Percentiles rank a stretch among this genome's conserved stretches.
phyloP scores from a whole-genome alignment of 1,140 invertebrate species.

The Drosophila kurseongensis region DNA sequence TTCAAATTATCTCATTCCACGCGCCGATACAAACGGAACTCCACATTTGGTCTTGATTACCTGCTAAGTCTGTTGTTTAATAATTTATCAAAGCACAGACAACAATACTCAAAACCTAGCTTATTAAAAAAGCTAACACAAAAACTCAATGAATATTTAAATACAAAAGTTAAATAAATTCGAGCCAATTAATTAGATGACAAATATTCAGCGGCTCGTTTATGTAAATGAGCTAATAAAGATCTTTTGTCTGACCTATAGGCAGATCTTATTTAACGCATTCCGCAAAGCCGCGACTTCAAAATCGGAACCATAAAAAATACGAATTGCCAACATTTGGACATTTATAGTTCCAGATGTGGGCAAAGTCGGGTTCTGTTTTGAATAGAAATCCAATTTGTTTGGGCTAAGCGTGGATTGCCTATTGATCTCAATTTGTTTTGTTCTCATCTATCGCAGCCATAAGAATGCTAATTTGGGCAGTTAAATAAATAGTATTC shows the following conservation, averaged over 20 bases:
- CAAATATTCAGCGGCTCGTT: constrained; percentile 56
- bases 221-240: constrained; percentile 73
- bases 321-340: constrained; percentile 31
- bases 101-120: not conserved
- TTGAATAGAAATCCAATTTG: constrained; percentile 34
- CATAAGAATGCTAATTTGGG: constrained; percentile 27
- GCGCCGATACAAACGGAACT: constrained; percentile 11
- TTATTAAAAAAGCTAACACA: constrained; percentile 13
- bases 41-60: constrained; percentile 5
- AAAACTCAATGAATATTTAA: constrained; percentile 63
- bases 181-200: constrained; percentile 68
- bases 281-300: constrained; percentile 31
- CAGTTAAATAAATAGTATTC: constrained; percentile 29
- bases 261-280: constrained; percentile 66
- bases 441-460: constrained; percentile 23
- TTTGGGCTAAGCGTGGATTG: constrained; percentile 22
- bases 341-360: constrained; percentile 38
- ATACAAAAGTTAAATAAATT: constrained; percentile 61
- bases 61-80: not conserved
- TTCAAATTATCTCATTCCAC: not conserved
- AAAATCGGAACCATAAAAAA: constrained; percentile 50
- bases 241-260: constrained; percentile 47
- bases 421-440: constrained; percentile 53
- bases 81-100: constrained; percentile 3
- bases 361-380: constrained; percentile 24